These are phyloP conservation scores for Rhopalosiphum padi DNA, from an alignment of 1,140 invertebrate species.

Conservation along the genomic window DNA sequence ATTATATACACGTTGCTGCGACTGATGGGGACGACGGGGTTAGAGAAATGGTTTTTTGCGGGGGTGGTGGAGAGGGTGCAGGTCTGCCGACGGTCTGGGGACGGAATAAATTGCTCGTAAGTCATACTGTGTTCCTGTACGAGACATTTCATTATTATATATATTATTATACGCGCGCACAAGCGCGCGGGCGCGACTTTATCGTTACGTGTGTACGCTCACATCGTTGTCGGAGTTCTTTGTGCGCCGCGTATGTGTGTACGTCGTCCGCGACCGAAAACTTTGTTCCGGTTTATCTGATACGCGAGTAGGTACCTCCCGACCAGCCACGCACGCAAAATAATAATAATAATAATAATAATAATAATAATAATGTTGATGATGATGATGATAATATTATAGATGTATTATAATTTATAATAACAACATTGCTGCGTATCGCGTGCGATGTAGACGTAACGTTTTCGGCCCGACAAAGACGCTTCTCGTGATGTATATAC, in stretches of 20 bases:
- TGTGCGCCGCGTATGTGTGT: background rate
- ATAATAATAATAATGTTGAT: no score
- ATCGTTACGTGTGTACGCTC: slow-evolving; percentile 14
- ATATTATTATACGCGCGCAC: background rate
- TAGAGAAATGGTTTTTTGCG: background rate
- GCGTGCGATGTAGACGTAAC: background rate
- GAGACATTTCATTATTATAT: slow-evolving; percentile 54
- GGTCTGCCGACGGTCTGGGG: slow-evolving; percentile 24
- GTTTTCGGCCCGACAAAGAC: background rate
- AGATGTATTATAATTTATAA: background rate
- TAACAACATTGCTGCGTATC: background rate
- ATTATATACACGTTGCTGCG: background rate
- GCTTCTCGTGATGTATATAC: background rate
- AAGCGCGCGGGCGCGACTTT: background rate
- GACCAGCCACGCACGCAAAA: background rate
- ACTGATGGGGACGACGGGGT: background rate
- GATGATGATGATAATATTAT: background rate
- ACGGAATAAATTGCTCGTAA: slow-evolving; percentile 56
- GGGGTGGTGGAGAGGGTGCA: background rate
- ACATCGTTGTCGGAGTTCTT: slow-evolving; percentile 44
- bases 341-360: background rate
- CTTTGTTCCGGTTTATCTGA: slow-evolving; percentile 47
- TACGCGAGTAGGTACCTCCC: background rate
- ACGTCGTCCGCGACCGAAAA: slow-evolving; percentile 37
- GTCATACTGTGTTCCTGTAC: slow-evolving; percentile 56